These are phyloP conservation scores for Hemicentrotus pulcherrimus DNA, from an alignment of 35 echinoderm and acorn worm genomes.

Conservation along the genomic window DNA sequence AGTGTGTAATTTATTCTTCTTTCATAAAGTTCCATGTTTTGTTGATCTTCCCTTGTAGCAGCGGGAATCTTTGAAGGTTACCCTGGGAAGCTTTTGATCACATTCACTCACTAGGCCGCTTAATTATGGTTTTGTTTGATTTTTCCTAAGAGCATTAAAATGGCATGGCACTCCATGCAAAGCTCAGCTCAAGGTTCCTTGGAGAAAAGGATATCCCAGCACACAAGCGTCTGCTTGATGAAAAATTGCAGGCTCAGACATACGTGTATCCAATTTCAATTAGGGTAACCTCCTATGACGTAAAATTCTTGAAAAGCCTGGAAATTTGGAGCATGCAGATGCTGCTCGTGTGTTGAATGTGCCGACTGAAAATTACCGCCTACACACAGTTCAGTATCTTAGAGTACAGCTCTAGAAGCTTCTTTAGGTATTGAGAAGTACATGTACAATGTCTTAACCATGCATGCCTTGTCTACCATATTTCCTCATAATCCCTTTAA, in stretches of 20 bases:
- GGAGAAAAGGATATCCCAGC: slow-evolving; percentile 9
- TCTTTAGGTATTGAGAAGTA: not conserved
- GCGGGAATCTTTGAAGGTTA: not conserved
- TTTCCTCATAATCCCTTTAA: not conserved
- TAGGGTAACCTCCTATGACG: not conserved
- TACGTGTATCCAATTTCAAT: slow-evolving; percentile 18
- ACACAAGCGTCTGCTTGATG: not conserved
- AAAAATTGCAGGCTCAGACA: slow-evolving; percentile 17
- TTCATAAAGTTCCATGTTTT: not conserved
- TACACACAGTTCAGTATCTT: not conserved
- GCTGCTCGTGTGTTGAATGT: not conserved
- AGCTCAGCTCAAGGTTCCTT: not conserved
- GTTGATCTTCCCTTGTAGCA: not conserved
- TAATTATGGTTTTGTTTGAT: slow-evolving; percentile 14
- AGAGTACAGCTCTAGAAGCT: not conserved
- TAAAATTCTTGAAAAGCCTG: slow-evolving; percentile 18
- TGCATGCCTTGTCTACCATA: not conserved
- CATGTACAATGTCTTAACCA: not conserved
- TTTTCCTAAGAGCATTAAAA: slow-evolving; percentile 13
- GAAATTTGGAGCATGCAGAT: not conserved
- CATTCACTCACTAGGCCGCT: not conserved
- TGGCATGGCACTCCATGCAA: not conserved
- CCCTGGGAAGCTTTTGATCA: not conserved
- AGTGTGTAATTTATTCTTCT: not conserved
- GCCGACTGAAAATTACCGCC: not conserved